Evolutionary conservation across 2,888 invertebrate genomes (phyloP), one percentile per base, ranked within the genome.

Genomic region (Phrixothrix hirtus): DNA sequence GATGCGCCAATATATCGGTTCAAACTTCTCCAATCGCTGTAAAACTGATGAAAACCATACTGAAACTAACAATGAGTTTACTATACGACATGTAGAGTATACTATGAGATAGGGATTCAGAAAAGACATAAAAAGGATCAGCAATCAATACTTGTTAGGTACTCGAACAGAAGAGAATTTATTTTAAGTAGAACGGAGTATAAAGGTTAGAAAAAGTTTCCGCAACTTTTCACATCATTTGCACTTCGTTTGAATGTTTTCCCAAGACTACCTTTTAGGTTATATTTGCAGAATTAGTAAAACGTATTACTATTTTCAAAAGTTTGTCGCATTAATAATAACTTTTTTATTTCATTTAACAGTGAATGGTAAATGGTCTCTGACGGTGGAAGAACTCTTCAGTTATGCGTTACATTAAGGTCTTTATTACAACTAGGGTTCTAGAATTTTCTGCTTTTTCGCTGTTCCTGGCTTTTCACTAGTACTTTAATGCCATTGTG

Each of bases 1-100:
- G 53, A 46, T 47, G 47, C 53, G 46, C 47, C 53, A 53, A 47
- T 53, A 53, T 53, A 53, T 52, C 52, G 35, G 37, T 42, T 30
- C 26, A 37, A 53, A 46, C 36, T 53, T 46, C 37, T 47, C 26
- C 48, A 13, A 44, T 43, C 26, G 35, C 45, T 45, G 39, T 46
- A 51, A 51, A 41, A 44, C 43, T 44, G 47, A 52, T 48, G 50
- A 53, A 57, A 57, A 57, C 45, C 41, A 30, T 42, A 36, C 45
- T 42, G 37, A 49, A 53, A 48, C 45, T 44, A 53, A 53, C 53
- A 53, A 53, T 42, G 46, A 53, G 26, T 47, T 43, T 42, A 53
- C 41, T 47, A 26, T 34, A 43, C 43, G 42, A 42, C 42, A 42
- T 32, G 44, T 27, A 46, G 46, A 43, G 39, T 39, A 35, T 46